phyloP scores from a whole-genome alignment of 2,113 vertebrate genomes.

The Andinoacara biseriatus region DNA sequence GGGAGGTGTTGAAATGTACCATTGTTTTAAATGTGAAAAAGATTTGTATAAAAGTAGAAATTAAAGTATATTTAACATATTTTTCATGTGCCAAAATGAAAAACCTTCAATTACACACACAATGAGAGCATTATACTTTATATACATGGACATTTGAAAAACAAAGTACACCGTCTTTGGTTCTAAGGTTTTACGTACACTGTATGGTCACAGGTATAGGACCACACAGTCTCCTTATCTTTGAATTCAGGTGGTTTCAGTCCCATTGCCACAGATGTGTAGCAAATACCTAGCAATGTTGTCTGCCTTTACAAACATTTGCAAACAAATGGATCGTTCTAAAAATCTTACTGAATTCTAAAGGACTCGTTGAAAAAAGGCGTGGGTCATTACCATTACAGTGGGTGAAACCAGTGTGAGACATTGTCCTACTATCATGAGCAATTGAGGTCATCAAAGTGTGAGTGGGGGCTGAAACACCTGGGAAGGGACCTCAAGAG shows the following conservation, averaged over 20 bases:
- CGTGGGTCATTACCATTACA: background rate
- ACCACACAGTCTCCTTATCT: background rate
- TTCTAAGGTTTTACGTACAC: no score
- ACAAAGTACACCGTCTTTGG: background rate
- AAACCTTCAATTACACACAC: background rate
- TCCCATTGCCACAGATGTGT: background rate
- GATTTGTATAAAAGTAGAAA: background rate
- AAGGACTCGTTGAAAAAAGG: fast-evolving
- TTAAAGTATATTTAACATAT: background rate
- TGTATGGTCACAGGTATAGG: no score
- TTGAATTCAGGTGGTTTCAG: background rate
- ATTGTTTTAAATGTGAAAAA: background rate
- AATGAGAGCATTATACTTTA: background rate
- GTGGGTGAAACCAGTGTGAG: background rate
- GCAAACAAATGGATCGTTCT: background rate
- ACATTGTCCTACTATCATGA: background rate
- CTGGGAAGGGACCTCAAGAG: background rate
- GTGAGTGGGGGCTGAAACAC: background rate
- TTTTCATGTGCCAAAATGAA: background rate
- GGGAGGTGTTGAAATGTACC: background rate
- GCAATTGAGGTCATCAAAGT: background rate
- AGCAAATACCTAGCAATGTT: fast-evolving
- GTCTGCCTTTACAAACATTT: background rate
- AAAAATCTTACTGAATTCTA: background rate
- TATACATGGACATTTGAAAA: background rate